phyloP scores from a whole-genome alignment of 64 coral and sea anemone species.

The Stylophora pistillata region DNA sequence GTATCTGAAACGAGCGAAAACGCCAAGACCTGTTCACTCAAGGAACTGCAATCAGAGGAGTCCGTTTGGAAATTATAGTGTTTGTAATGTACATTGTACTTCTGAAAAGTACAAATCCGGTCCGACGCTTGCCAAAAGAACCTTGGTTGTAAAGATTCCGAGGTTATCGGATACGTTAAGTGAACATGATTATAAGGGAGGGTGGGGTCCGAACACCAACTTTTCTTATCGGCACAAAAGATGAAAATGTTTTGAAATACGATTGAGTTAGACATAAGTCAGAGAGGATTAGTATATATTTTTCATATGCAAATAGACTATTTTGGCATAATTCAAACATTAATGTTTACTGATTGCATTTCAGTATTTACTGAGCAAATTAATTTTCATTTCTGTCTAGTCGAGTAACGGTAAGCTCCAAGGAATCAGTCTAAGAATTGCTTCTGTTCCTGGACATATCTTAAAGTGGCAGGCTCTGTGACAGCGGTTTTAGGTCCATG shows the following conservation, averaged over 20 bases:
- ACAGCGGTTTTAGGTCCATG: no score
- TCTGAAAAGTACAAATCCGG: constrained; percentile 2
- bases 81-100: neutral
- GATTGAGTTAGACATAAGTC: neutral
- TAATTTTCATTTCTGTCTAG: no score
- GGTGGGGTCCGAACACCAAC: neutral
- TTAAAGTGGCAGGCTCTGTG: no score
- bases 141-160: constrained; percentile 12
- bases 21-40: neutral
- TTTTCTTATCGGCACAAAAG: constrained; percentile 41
- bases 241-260: neutral
- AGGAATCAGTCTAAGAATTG: no score
- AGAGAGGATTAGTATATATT: no score
- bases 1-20: constrained; percentile 9
- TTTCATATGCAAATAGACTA: no score
- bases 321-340: no score
- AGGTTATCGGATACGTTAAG: constrained; percentile 14
- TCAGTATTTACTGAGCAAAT: no score
- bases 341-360: no score
- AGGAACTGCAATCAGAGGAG: neutral
- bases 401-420: no score
- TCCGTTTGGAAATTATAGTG: constrained; percentile 4
- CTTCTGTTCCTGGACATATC: no score
- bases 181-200: constrained; percentile 10
- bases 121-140: neutral